These are phyloP conservation scores for Pterois miles DNA, from an alignment of 2,797 vertebrate species.

Conservation along the genomic window DNA sequence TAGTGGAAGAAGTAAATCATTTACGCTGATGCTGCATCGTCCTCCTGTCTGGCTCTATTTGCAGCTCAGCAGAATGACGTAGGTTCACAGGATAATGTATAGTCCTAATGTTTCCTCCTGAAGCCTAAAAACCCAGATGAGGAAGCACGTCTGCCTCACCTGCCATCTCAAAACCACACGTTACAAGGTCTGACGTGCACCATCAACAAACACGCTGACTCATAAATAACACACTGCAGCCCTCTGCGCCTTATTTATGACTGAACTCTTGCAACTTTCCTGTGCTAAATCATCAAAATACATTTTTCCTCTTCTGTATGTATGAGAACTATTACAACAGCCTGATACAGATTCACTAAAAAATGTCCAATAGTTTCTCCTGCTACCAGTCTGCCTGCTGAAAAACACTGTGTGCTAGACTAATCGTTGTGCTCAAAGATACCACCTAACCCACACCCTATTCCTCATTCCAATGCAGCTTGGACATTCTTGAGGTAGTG, in stretches of 20 bases:
- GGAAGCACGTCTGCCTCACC: conserved; percentile 52
- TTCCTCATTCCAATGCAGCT: conserved; percentile 58
- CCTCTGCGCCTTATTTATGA: conserved; percentile 62
- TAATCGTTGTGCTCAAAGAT: conserved; percentile 58
- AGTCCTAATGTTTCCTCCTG: conserved; percentile 43
- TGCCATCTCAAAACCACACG: conserved; percentile 41
- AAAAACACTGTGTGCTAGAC: conserved; percentile 46
- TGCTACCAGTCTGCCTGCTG: conserved; percentile 43
- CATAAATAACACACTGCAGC: conserved; percentile 63
- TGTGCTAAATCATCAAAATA: conserved; percentile 60
- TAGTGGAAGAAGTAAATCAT: conserved; percentile 1
- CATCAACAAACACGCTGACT: conserved; percentile 34
- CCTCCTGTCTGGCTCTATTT: conserved; percentile 28
- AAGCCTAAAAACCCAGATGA: conserved; percentile 34
- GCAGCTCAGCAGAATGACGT: conserved; percentile 24
- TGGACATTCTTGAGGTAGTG: conserved; percentile 72
- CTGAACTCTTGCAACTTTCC: conserved; percentile 57
- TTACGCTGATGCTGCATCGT: background rate
- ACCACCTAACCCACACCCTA: conserved; percentile 63
- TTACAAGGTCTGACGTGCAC: conserved; percentile 47
- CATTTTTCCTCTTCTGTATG: conserved; percentile 18
- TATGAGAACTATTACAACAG: conserved; percentile 22
- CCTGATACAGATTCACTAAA: conserved; percentile 12
- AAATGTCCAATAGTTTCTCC: conserved; percentile 45
- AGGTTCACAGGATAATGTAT: conserved; percentile 40